Base-by-base conservation (phyloP, 2,888 invertebrate genomes). In the Eurytoma adleriae region DNA sequence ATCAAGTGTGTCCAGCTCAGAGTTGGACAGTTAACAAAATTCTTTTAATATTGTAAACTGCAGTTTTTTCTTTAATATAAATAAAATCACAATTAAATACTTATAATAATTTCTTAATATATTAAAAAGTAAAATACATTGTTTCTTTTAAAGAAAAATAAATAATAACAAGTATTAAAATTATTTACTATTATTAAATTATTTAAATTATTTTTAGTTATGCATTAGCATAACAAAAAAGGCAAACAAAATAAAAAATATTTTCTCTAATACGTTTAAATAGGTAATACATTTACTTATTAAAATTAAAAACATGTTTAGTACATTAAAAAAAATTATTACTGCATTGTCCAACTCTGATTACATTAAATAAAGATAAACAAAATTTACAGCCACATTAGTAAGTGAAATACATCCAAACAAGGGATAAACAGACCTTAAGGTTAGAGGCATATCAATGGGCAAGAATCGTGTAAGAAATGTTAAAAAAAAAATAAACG, bases 351-450 rank as follows among this genome's bases (percentile, higher is more conserved):
- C 72, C 80, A 80, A 72, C 68, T 80, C 72, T 56, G 76, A 76
- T 80, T 75, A 76, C 72, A 76, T 80, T 50, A 40, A 80, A 56
- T 56, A 80, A 80, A 62, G 57, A 54, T 59, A 70, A 64, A 61
- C 52, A 74, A 64, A 79, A 30, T 79, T 3, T 69, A 79, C 67
- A 79, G 74, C 69, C 76, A 68, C 48, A 75, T 79, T 66, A 52
- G 74, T 75, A 79, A 56, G 50, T 59, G 20, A 18, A 52, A 75
- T 79, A 56, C 77, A 80, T 77, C 64, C 68, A 78, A 70, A 62
- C n/a, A 52, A 27, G 59, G 40, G 16, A 62, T 24, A 80, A 66
- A 64, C 59, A 59, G 20, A 67, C 50, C 7, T 52, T 69, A 48
- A 14, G 50, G 61, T 73, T 70, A 70, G 70, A 74, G 57, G 59